Conservation (phyloP, 1,140 invertebrate genomes). For the Drosophila watanabei region DNA sequence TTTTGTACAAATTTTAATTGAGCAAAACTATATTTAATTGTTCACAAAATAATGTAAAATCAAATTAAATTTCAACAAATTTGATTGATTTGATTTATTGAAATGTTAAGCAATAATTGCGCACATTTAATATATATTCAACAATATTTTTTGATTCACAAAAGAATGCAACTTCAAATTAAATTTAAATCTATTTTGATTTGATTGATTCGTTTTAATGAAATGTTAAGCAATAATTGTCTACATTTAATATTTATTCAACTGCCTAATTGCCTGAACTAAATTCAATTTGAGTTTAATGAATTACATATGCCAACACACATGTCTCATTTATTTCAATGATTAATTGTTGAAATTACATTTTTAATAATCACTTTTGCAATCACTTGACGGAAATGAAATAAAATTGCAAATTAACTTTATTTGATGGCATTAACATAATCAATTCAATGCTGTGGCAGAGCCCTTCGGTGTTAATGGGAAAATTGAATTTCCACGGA, state of each 20-base stretch:
- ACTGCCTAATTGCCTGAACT: not conserved
- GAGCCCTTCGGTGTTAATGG: constrained; percentile 14
- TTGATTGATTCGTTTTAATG: not conserved
- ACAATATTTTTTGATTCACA: not conserved
- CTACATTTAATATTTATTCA: not conserved
- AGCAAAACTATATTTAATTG: too few species aligned
- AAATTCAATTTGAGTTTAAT: not conserved
- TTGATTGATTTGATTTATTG: not conserved
- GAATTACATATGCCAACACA: not conserved
- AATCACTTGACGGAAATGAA: constrained; percentile 19
- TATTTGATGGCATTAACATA: constrained; percentile 21
- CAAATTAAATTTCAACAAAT: too few species aligned
- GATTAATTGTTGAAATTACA: constrained; percentile 14
- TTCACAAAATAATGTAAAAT: too few species aligned
- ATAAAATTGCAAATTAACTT: constrained; percentile 6
- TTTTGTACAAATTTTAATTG: not conserved
- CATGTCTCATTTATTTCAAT: constrained; percentile 9
- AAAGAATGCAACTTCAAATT: not conserved
- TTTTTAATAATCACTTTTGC: constrained; percentile 15
- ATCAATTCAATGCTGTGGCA: constrained; percentile 12
- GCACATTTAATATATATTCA: not conserved
- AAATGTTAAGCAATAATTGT: not conserved
- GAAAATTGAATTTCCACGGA: constrained; percentile 26
- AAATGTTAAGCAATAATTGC: not conserved
- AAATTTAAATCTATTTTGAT: constrained; percentile 14